phyloP scores from a whole-genome alignment of 2,113 vertebrate species.

The Tragelaphus buxtoni region DNA sequence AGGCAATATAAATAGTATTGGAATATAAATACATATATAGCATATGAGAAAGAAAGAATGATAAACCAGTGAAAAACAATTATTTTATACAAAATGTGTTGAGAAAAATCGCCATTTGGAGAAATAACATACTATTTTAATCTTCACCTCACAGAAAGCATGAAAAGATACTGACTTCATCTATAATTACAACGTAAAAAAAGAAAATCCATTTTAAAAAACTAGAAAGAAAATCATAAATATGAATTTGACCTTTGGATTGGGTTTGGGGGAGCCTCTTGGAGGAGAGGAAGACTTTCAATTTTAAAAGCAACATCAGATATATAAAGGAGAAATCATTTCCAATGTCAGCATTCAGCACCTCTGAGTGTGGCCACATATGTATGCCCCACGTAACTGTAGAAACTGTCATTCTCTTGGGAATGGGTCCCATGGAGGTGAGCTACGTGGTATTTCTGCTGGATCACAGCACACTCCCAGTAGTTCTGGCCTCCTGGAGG shows the following conservation, averaged over 20 bases:
- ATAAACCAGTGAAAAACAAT: neutral
- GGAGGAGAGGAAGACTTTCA: neutral
- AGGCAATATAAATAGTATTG: neutral
- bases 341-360: neutral
- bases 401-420: neutral
- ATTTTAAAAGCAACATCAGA: neutral
- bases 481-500: neutral
- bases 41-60: neutral
- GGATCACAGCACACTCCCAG: neutral
- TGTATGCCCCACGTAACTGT: neutral
- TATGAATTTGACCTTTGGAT: neutral
- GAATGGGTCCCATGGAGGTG: neutral
- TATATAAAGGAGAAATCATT: neutral
- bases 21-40: neutral
- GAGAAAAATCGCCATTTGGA: neutral
- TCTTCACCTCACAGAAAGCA: neutral
- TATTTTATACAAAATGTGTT: neutral
- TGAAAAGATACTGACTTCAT: neutral
- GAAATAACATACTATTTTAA: neutral
- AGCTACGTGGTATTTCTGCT: neutral
- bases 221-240: neutral
- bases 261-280: neutral
- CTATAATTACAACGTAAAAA: slow-evolving; percentile 21
- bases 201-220: neutral
- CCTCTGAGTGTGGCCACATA: too few species aligned